Evolutionary conservation across 2,888 invertebrate genomes (phyloP).

Genomic region (Cordylochernes scorpioides): DNA sequence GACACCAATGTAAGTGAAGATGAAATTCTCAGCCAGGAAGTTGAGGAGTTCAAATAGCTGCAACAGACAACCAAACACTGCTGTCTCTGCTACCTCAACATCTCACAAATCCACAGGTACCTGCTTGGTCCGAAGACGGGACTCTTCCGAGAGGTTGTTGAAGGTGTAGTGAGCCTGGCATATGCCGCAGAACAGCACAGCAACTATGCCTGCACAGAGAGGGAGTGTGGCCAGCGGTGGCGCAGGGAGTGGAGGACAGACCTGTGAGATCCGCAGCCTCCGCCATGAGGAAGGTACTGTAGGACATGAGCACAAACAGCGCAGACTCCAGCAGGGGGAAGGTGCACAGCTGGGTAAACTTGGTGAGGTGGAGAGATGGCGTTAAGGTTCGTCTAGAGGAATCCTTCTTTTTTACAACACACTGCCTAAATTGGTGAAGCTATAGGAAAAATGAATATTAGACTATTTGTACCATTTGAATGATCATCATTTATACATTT

Average conservation of each 20-base stretch:
- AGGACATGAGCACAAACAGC: constrained; percentile 88
- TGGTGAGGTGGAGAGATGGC: constrained; percentile 47
- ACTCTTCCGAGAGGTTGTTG: constrained; percentile 71
- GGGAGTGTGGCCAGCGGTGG: no score
- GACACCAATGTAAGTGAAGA: constrained; percentile 92
- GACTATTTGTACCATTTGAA: no score
- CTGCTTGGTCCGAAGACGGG: constrained; percentile 61
- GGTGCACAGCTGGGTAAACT: constrained; percentile 75
- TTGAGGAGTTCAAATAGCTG: constrained; percentile 65
- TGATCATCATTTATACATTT: no score
- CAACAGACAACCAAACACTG: constrained; percentile 12
- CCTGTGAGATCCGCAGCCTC: constrained; percentile 84
- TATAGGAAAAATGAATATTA: no score
- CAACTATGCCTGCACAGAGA: constrained; percentile 49
- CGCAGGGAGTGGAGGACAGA: constrained; percentile 24
- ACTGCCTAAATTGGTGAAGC: no score
- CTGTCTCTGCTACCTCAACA: no score
- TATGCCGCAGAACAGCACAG: constrained; percentile 90
- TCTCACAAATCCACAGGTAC: no score
- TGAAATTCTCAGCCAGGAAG: constrained; percentile 90
- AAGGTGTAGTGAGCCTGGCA: constrained; percentile 98
- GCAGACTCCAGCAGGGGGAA: constrained; percentile 85
- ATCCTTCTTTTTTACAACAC: no score
- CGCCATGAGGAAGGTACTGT: constrained; percentile 83
- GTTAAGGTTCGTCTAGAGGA: no score